A percentile compares a stretch with the other conserved stretches of the same genome.
Conservation (phyloP, 2,797 vertebrate species). For the Ibycter americanus region DNA sequence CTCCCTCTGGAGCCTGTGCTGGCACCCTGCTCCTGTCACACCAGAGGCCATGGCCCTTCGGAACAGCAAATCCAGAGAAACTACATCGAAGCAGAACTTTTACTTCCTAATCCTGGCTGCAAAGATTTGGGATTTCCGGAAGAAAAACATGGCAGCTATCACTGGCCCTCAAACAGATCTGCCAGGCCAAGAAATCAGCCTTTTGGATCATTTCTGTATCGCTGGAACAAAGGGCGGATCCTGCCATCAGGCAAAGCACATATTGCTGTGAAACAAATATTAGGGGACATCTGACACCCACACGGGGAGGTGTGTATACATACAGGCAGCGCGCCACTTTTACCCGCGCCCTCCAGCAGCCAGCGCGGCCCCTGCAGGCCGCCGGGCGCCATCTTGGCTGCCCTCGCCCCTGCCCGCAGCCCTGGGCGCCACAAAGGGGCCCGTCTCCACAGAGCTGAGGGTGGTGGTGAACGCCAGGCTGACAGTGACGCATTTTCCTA, state of each 20-base stretch:
- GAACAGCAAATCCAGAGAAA: not conserved
- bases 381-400: not conserved
- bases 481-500: not conserved
- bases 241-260: not conserved
- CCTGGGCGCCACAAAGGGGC: not conserved
- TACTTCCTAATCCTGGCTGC: not conserved
- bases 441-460: not conserved
- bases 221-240: not conserved
- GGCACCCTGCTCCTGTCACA: not conserved
- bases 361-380: not conserved
- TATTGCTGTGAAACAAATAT: not conserved
- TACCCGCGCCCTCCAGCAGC: fast-evolving
- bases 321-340: not conserved
- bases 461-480: not conserved
- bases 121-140: slow-evolving; percentile 41
- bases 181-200: slow-evolving; percentile 21
- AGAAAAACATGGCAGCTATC: slow-evolving; percentile 39
- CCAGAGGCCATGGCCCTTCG: not conserved
- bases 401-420: not conserved
- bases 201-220: not conserved
- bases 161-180: not conserved
- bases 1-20: not conserved
- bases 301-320: not conserved
- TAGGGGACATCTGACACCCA: not conserved
- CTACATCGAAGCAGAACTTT: slow-evolving; percentile 31